Evolutionary conservation across 1,140 invertebrate species (phyloP), one percentile per base, ranked within the genome.

Genomic region (Harlomillsia oculata): DNA sequence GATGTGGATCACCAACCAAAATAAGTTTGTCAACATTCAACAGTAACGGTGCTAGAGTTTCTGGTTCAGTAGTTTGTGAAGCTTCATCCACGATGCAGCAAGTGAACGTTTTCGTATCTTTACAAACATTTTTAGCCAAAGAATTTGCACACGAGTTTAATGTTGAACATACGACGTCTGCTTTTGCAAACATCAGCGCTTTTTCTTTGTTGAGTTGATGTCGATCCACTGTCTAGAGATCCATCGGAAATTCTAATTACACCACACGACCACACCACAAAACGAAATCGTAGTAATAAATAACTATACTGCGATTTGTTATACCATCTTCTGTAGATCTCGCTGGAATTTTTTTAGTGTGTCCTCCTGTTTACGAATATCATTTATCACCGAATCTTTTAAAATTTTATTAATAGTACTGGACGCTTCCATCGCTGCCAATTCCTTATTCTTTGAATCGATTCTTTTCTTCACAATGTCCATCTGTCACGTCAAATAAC

Each of bases 31-130:
- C 76, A 8, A 89, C 76, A 25, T 78, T 78, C 46, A 84, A 75
- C 64, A 82, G 77, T 5, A 95, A 72, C 0, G 91, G 89, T 48
- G 89, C 78, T 23, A 94, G 70, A 14, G 82, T 82, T 65, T 89
- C 86, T 0, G 85, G 80, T 71, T 95, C 90, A 20, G 81, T 81
- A 60, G 82, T 83, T 65, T 94, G 89, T 0, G 87, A 86, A 14
- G 91, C 89, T 73, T 97, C 91, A 70, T 97, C 91, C 29, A 95
- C 78, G 30, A 96, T 89, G 66, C 90, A 93, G 41, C 84, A 76
- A 43, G 84, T 80, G 68, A 93, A 88, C 5, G 45, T 32, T 32
- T 50, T 50, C 29, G 29, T 21, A 18, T 9, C 52, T 18, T 54
- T 26, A 6, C 32, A 54, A 8, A 44, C 5, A 30, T 36, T 54